phyloP scores from a whole-genome alignment of 2,797 vertebrate species.

The Orientallactaga sibirica region DNA sequence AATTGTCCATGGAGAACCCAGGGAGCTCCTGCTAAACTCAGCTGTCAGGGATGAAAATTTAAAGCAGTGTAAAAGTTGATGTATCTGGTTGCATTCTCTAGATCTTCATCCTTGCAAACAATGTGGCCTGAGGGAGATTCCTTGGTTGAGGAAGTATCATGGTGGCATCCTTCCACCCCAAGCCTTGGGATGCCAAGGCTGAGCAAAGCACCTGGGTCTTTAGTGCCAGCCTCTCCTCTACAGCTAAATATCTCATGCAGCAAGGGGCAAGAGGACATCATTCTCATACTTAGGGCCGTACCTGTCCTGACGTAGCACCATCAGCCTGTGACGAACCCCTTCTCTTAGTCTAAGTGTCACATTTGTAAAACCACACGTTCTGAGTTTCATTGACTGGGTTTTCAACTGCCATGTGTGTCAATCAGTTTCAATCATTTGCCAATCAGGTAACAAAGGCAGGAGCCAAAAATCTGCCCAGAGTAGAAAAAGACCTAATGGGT shows the following conservation, averaged over 20 bases:
- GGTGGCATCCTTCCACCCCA: background rate
- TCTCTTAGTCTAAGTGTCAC: background rate
- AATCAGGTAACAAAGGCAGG: constrained; percentile 62
- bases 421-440: constrained; percentile 70
- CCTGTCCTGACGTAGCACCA: background rate
- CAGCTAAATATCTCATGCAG: background rate
- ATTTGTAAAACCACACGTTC: constrained; percentile 62
- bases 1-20: background rate
- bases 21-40: background rate
- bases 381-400: background rate
- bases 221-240: background rate
- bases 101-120: background rate
- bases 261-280: background rate
- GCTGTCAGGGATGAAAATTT: background rate
- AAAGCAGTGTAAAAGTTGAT: background rate
- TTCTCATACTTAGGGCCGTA: background rate
- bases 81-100: background rate
- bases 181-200: background rate
- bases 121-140: background rate
- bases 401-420: constrained; percentile 59
- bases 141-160: background rate
- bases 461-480: constrained; percentile 64
- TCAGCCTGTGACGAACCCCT: background rate
- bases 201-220: background rate
- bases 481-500: constrained; percentile 60